Base-by-base conservation (phyloP, 2,888 invertebrate genomes). In the Hermaeophaga mercurialis region DNA sequence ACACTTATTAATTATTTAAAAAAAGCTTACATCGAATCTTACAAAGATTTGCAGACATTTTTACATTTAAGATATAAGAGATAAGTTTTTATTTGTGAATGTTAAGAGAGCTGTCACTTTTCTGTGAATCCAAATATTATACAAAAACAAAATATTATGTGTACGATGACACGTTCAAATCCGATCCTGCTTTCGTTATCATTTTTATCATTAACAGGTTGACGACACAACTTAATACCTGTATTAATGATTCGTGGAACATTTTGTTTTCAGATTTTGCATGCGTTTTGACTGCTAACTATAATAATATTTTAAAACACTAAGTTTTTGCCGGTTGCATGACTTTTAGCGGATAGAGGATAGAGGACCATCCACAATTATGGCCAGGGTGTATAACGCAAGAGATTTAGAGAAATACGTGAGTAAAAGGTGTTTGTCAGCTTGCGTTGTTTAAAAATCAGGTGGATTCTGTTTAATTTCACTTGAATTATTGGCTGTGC, bases 191-290 rank as follows among this genome's bases (percentile, higher is more conserved):
- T 19, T 19, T 39, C 8, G 9, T 39, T 39, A 43, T 45, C 15
- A 22, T 47, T 57, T 15, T 41, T 15, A 50, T 38, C 28, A 34
- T 39, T 43, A 53, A 53, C 56, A 47, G 33, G 12, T 45, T 24
- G 39, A 36, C 39, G 34, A 33, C 43, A 14, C 47, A 36, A 19
- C 33, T 52, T 24, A 52, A 17, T 50, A 39, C 28, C 31, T 24
- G 19, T 33, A 48, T 54, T 59, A 56, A 58, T 58, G 44, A 11
- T 50, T 46, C 59, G 45, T 56, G 46, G 47, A 61, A 59, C 59
- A 62, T 66, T 66, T 67, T 59, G 50, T 61, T 75, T 75, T 71
- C 73, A 75, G 75, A 72, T 71, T 68, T 33, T 74, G 75, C 75
- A 75, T 75, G 73, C 59, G 12, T 60, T 58, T 63, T 67, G 58